phyloP scores from a whole-genome alignment of 2,113 vertebrate species.

The Falco punctatus region DNA sequence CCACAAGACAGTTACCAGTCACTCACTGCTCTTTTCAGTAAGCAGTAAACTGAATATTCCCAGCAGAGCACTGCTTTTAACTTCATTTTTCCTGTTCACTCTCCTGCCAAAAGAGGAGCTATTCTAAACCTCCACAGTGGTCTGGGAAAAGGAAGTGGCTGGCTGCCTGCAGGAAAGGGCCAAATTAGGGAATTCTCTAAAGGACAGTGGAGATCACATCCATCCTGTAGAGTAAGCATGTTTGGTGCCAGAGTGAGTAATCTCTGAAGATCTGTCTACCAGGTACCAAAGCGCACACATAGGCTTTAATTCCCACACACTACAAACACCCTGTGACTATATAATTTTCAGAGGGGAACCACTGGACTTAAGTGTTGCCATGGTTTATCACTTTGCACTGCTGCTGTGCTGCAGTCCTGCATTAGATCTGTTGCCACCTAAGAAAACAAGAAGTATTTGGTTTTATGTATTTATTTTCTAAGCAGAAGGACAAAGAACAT shows the following conservation, averaged over 20 bases:
- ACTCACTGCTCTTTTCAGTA: not conserved
- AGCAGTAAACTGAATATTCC: not conserved
- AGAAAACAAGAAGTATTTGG: not conserved
- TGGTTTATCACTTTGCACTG: not conserved
- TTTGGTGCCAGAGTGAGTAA: not conserved
- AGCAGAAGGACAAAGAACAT: not conserved
- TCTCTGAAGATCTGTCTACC: not conserved
- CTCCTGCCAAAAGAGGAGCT: not conserved
- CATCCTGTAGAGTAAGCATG: not conserved
- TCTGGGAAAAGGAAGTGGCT: not conserved
- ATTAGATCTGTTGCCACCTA: not conserved
- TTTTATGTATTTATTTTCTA: not conserved
- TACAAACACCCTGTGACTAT: not conserved
- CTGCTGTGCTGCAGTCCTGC: not conserved
- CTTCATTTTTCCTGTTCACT: conserved; percentile 26
- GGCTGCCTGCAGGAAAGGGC: not conserved
- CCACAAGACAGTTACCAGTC: not conserved
- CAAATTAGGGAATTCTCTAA: not conserved
- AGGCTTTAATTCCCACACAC: not conserved
- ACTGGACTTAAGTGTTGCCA: not conserved
- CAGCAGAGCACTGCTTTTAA: conserved; percentile 1
- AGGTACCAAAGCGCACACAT: not conserved
- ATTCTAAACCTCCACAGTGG: not conserved
- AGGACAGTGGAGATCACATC: not conserved
- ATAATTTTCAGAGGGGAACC: not conserved